A percentile compares a stretch with the other conserved stretches of the same genome.
Evolutionary conservation across 2,888 invertebrate species (phyloP).

Genomic region (Sialis lutaria): DNA sequence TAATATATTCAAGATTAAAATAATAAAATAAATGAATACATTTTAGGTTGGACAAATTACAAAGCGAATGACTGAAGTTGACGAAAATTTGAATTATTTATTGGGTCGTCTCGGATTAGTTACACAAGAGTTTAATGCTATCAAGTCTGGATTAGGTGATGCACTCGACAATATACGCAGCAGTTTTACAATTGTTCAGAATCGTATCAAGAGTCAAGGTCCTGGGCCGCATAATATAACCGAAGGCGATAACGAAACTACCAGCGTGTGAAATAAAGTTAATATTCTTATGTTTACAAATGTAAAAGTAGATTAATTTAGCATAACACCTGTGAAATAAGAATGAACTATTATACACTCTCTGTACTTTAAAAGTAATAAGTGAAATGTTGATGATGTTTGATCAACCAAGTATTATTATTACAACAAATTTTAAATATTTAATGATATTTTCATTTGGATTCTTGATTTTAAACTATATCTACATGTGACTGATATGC

Average conservation of each 20-base stretch:
- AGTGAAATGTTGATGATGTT: no score
- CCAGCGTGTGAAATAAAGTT: background rate
- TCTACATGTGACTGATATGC: no score
- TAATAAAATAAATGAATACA: background rate
- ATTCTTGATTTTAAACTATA: no score
- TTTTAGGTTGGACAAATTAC: conserved; percentile 57
- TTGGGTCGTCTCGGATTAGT: conserved; percentile 63
- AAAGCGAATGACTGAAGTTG: conserved; percentile 57
- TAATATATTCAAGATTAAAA: background rate
- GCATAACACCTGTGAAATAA: no score
- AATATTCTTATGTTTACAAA: no score
- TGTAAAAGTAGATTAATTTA: no score
- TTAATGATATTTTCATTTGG: no score
- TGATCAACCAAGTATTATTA: no score
- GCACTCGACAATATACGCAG: conserved; percentile 53
- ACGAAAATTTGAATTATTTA: conserved; percentile 66
- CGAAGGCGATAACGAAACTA: conserved; percentile 4
- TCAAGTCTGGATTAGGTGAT: conserved; percentile 55
- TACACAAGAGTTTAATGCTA: conserved; percentile 69
- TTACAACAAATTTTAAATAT: no score
- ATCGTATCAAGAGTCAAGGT: conserved; percentile 31
- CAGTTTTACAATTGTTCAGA: conserved; percentile 43
- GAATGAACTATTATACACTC: no score
- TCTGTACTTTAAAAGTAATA: no score
- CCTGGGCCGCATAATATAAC: conserved; percentile 42